Conservation (phyloP, 2,113 vertebrate genomes). For the Gopherus evgoodei region DNA sequence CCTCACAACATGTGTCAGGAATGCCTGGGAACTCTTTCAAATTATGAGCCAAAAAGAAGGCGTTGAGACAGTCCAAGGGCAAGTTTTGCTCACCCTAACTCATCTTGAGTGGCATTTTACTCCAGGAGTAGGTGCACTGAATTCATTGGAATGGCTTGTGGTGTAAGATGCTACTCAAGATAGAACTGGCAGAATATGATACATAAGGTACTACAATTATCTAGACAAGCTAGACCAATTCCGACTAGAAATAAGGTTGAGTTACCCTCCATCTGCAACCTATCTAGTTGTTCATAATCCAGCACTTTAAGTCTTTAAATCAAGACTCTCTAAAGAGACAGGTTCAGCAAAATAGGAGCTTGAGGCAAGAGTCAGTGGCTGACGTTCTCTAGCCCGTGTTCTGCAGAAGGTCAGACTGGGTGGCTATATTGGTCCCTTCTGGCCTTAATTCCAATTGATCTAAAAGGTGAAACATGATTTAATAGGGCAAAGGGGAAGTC, state of each 20-base stretch:
- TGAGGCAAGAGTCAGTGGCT: too few relatives aligned
- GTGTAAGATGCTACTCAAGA: neutral
- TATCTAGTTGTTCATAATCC: neutral
- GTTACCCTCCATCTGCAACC: too few relatives aligned
- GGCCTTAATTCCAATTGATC: too few relatives aligned
- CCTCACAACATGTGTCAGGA: neutral
- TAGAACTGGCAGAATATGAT: neutral
- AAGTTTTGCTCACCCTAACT: neutral
- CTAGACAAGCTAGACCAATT: neutral
- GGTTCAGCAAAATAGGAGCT: too few relatives aligned
- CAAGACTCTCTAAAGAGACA: neutral
- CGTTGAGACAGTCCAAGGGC: neutral
- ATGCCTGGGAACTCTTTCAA: neutral
- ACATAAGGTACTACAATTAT: neutral
- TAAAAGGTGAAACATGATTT: too few relatives aligned
- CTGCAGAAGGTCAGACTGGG: too few relatives aligned
- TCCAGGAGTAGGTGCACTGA: neutral
- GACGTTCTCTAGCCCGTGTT: too few relatives aligned
- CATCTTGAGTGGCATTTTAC: neutral
- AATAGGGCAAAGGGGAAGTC: too few relatives aligned
- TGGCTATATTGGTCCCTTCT: too few relatives aligned
- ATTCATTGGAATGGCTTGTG: neutral
- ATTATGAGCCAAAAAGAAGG: too few relatives aligned
- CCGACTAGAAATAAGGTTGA: neutral
- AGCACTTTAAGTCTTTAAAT: neutral